phyloP scores from a whole-genome alignment of 35 echinoderm and acorn worm species.

The Nesometra sesokonis region DNA sequence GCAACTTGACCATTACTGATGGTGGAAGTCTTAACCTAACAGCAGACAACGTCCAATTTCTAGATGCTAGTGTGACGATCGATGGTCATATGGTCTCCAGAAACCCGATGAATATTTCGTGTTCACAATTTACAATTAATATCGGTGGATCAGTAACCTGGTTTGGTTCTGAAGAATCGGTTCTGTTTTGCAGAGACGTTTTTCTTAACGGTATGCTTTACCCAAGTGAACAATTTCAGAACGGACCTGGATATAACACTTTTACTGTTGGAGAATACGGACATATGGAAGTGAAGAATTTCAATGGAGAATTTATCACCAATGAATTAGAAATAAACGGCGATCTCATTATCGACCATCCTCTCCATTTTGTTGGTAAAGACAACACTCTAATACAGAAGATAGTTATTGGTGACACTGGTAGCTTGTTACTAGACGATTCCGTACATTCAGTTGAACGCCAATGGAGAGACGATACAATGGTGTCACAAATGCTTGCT shows the following conservation, averaged over 20 bases:
- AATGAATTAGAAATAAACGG: slow-evolving; percentile 15
- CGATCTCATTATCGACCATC: background rate
- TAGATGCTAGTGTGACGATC: background rate
- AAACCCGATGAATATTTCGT: slow-evolving; percentile 17
- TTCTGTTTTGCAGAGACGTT: slow-evolving; percentile 21
- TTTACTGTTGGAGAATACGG: slow-evolving; percentile 36
- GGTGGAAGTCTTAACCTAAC: slow-evolving; percentile 14
- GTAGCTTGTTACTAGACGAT: slow-evolving; percentile 3
- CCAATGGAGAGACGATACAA: background rate
- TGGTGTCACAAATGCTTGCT: slow-evolving; percentile 14
- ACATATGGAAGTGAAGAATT: background rate
- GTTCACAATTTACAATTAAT: slow-evolving; percentile 13
- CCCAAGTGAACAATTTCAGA: slow-evolving; percentile 29
- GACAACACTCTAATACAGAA: background rate
- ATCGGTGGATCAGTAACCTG: slow-evolving; percentile 22
- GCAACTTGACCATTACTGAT: background rate
- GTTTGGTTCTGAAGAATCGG: slow-evolving; percentile 16
- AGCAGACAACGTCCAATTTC: slow-evolving; percentile 18
- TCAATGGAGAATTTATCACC: slow-evolving; percentile 20
- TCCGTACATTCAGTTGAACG: background rate
- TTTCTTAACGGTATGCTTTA: slow-evolving; percentile 34
- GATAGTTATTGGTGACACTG: background rate
- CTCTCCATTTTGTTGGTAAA: background rate
- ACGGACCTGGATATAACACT: slow-evolving; percentile 12
- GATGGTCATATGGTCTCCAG: slow-evolving; percentile 34